These are phyloP conservation scores for Troglohyphantes excavatus DNA, from an alignment of 2,888 invertebrate genomes.

Conservation along the genomic window DNA sequence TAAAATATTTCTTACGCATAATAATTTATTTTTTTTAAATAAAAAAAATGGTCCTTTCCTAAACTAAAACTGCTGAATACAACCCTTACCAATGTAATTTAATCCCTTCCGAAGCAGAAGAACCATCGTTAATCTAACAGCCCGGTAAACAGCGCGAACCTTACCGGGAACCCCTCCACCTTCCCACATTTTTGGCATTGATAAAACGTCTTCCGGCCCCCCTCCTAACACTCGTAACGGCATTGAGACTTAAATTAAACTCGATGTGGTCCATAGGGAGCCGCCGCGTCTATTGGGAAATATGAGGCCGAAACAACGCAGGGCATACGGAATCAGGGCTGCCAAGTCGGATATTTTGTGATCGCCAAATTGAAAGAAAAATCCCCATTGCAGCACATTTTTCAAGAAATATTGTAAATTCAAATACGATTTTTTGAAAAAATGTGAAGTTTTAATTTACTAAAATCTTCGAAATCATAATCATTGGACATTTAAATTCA, in stretches of 20 bases:
- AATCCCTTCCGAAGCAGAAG: conserved; percentile 36
- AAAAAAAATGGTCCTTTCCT: not conserved
- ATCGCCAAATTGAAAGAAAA: too few species aligned
- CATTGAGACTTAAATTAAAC: conserved; percentile 72
- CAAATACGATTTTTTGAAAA: too few species aligned
- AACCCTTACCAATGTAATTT: conserved; percentile 33
- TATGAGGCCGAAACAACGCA: conserved; percentile 65
- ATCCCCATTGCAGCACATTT: too few species aligned
- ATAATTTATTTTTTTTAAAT: not conserved
- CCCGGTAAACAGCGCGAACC: not conserved
- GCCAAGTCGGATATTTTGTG: too few species aligned
- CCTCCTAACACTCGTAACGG: conserved; percentile 27
- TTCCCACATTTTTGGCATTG: conserved; percentile 31
- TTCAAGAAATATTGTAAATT: too few species aligned
- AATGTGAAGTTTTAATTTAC: too few species aligned
- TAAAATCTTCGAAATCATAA: too few species aligned
- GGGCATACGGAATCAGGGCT: conserved; percentile 56
- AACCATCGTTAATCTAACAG: conserved; percentile 58
- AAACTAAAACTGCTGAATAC: too few species aligned
- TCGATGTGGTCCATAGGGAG: conserved; percentile 60
- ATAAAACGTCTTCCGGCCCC: conserved; percentile 39
- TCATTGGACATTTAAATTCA: too few species aligned
- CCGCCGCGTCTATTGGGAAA: conserved; percentile 61
- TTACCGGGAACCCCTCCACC: not conserved
- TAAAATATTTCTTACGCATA: too few species aligned